These are phyloP conservation scores for Anarsia innoxiella DNA, from an alignment of 2,888 invertebrate genomes.

Conservation along the genomic window DNA sequence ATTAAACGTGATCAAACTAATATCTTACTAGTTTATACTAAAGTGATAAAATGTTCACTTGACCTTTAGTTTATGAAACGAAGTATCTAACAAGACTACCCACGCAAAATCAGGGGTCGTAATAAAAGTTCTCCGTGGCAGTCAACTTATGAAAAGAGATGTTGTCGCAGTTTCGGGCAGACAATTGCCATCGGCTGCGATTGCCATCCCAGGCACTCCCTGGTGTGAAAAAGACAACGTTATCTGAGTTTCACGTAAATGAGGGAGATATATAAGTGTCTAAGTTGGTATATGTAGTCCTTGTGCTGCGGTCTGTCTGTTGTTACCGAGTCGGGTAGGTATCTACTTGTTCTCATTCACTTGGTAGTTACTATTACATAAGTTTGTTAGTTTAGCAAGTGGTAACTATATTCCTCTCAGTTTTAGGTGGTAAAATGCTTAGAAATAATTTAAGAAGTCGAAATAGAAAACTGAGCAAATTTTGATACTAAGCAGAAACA, in stretches of 20 bases:
- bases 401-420: too few species aligned
- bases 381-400: too few species aligned
- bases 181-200: slow-evolving; percentile 24
- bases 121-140: background rate
- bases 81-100: background rate
- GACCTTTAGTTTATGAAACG: too few species aligned
- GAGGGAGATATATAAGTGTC: slow-evolving; percentile 6
- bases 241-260: background rate
- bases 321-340: slow-evolving; percentile 1
- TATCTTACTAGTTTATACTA: too few species aligned
- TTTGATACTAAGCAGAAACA: too few species aligned
- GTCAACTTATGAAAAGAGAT: background rate
- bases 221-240: slow-evolving; percentile 18
- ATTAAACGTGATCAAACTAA: too few species aligned
- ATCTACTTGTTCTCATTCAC: slow-evolving; percentile 9
- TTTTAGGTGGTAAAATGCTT: too few species aligned
- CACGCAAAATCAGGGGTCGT: background rate
- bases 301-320: slow-evolving; percentile 10
- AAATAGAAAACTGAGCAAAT: too few species aligned
- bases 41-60: too few species aligned
- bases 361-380: too few species aligned
- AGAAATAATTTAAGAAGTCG: too few species aligned
- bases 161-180: slow-evolving; percentile 16
- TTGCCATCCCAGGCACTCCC: slow-evolving; percentile 23
- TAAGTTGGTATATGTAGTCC: slow-evolving; percentile 6